Evolutionary conservation across 2,113 vertebrate species (phyloP), one percentile per base, ranked within the genome.

Genomic region (Tenrec ecaudatus): DNA sequence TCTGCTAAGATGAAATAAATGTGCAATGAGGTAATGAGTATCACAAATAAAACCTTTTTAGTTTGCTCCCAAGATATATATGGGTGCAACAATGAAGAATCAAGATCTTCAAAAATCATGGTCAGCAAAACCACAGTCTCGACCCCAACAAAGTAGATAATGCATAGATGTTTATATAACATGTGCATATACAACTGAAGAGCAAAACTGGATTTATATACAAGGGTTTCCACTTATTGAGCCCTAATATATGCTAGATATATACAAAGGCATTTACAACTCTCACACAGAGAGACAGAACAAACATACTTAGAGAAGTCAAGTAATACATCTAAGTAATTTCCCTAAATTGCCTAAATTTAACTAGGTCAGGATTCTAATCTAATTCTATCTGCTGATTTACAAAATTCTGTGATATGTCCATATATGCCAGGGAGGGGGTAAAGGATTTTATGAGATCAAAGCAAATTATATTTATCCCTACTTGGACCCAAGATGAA

Each of bases 31-130:
- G 4, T 71, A 47, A 76, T 78, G 27, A 66, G 58, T 12, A 62
- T 40, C 57, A 17, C 3, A 62, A 73, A 31, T 15, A 82, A 73
- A 47, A 27, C 25, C 20, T 66, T 66, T 3, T 66, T 27, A 29
- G 4, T 62, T 73, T 25, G 47, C 12, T 90, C 47, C 78, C 57
- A 79, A 95, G 47, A 36, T 8, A 15, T 93, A 53, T 36, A 29
- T 81, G 75, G 5, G 60, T 40, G 58, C 29, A 94, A 81, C 87
- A 40, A 91, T 73, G 40, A 90, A 86, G 66, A 86, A 64, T 69
- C 69, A 94, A 40, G 5, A 69, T 53, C 47, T 53, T 53, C 47
- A 53, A 53, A 53, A 53, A 53, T 53, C 47, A 53, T 53, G 15
- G 88, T 27, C 69, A 92, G 53, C 1, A 47, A 53, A 53, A 80